A percentile compares a stretch with the other conserved stretches of the same genome.
Evolutionary conservation across 2,113 vertebrate genomes (phyloP).

Genomic region (Hepsetus odoe): DNA sequence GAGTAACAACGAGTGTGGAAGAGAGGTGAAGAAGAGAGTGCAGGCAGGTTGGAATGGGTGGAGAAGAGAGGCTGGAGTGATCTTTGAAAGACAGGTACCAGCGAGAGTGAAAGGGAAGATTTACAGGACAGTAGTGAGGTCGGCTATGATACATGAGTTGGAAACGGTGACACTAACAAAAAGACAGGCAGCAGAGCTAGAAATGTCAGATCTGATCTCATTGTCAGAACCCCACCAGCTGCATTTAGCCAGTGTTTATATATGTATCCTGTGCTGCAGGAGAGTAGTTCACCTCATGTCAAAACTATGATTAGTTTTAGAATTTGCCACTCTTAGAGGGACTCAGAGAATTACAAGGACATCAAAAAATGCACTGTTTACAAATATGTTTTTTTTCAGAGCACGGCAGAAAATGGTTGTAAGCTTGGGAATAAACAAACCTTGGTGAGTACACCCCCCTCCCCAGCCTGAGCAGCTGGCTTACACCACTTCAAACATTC

Average conservation of each 20-base stretch:
- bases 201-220: too few relatives aligned
- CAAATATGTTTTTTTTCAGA: conserved; percentile 28
- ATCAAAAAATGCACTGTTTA: conserved; percentile 48
- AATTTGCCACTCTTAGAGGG: conserved; percentile 5
- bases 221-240: conserved; percentile 44
- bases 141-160: too few relatives aligned
- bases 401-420: conserved; percentile 48
- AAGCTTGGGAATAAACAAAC: conserved; percentile 61
- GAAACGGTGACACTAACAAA: too few relatives aligned
- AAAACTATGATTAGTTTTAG: conserved; percentile 45
- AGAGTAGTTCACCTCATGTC: conserved; percentile 43
- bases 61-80: too few relatives aligned
- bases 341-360: conserved; percentile 37
- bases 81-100: too few relatives aligned
- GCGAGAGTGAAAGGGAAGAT: too few relatives aligned
- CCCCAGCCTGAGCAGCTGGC: conserved; percentile 54
- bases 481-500: conserved; percentile 57
- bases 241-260: conserved; percentile 55
- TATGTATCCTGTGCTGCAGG: conserved; percentile 40
- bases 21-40: too few relatives aligned
- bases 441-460: conserved; percentile 16
- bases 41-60: too few relatives aligned
- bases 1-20: too few relatives aligned
- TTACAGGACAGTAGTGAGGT: too few relatives aligned
- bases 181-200: too few relatives aligned